Base-by-base conservation (phyloP, 2,113 vertebrate genomes). In the Brachionichthys hirsutus region DNA sequence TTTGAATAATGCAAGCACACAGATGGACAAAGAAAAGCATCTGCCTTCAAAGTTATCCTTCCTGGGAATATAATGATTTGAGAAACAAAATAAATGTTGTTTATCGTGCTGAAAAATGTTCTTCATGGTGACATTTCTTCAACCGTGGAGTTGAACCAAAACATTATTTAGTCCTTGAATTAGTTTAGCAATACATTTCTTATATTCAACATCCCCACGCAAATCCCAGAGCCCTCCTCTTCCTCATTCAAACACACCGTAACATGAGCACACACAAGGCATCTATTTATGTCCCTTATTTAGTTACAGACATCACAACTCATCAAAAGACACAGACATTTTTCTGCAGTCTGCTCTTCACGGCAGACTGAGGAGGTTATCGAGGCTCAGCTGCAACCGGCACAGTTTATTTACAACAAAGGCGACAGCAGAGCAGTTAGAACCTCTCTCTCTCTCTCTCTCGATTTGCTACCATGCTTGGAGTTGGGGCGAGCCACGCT, bases 301-400 rank as follows among this genome's bases (percentile, higher is more conserved):
- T 18, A 22, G 41, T 41, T 15, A 38, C 36, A 44, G 24, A 47
- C 47, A n/a, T 43, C 13, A 17, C 16, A 22, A 35, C 9, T 8
- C 12, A 22, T 51, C 49, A 47, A 16, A 63, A 54, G 10, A 64
- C 19, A 40, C 64, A 60, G 4, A 14, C 7, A 40, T 14, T 13
- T 38, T 7, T 47, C 20, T 30, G 24, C 24, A 30, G 24, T 30
- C 24, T 6, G 24, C 8, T n/a, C n/a, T n/a, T n/a, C n/a, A n/a
- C n/a, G n/a, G n/a, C n/a, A n/a, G n/a, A n/a, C n/a, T 10, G 12
- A 19, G 12, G 15, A 66, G 18, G 71, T 68, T 51, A 65, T 51
- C 35, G n/a, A 44, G 14, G 15, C 43, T 54, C 35, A 36, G n/a
- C 34, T 36, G 36, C 18, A 47, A 20, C 22, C 7, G 35, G 6